phyloP scores from a whole-genome alignment of 2,888 invertebrate genomes.

The Limnephilus marmoratus region DNA sequence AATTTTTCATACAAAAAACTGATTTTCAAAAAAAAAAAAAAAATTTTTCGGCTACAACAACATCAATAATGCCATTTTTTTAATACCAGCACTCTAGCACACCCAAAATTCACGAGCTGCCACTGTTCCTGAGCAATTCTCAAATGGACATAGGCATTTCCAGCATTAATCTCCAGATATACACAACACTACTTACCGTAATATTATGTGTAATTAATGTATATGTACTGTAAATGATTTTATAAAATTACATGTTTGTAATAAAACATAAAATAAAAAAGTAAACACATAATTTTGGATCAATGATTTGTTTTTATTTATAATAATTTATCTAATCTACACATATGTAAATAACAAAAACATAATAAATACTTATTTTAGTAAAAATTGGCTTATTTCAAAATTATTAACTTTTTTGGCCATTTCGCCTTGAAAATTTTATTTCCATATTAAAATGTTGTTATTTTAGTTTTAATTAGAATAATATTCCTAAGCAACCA shows the following conservation, averaged over 20 bases:
- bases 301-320: slow-evolving; percentile 28
- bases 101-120: too few relatives aligned
- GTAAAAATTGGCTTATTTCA: slow-evolving; percentile 28
- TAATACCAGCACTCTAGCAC: too few relatives aligned
- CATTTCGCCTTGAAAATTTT: neutral
- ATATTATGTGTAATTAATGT: neutral
- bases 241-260: neutral
- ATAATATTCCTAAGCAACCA: neutral
- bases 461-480: neutral
- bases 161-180: too few relatives aligned
- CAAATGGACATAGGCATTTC: too few relatives aligned
- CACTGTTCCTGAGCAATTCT: too few relatives aligned
- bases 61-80: too few relatives aligned
- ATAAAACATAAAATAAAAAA: slow-evolving; percentile 24
- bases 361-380: neutral
- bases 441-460: neutral
- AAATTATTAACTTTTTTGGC: neutral
- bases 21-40: too few relatives aligned
- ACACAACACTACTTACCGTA: neutral
- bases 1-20: too few relatives aligned
- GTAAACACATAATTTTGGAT: slow-evolving; percentile 8
- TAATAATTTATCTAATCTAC: slow-evolving; percentile 2
- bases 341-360: neutral
- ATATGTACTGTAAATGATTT: neutral
- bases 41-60: too few relatives aligned